Evolutionary conservation across 1,140 invertebrate genomes (phyloP).

Genomic region (Sminthurides bifidus): DNA sequence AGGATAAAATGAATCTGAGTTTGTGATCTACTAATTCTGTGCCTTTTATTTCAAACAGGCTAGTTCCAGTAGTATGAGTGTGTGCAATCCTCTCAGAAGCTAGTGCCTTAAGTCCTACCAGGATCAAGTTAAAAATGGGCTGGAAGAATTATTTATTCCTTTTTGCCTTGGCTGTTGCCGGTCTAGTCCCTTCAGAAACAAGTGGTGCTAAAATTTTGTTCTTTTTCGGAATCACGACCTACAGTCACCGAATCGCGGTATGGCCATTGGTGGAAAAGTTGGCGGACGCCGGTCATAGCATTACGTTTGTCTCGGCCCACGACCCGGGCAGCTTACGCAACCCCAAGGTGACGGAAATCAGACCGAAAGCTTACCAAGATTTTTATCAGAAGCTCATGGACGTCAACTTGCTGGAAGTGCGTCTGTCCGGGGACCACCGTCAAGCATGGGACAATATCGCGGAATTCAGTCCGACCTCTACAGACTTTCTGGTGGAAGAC

Average conservation of each 20-base stretch:
- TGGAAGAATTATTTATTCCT: too few relatives aligned
- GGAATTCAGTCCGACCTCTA: background rate
- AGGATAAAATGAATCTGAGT: too few relatives aligned
- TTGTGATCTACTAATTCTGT: too few relatives aligned
- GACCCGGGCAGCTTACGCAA: background rate
- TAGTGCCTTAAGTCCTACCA: too few relatives aligned
- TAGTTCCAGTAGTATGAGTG: too few relatives aligned
- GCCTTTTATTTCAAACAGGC: too few relatives aligned
- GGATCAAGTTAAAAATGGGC: too few relatives aligned
- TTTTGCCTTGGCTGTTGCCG: too few relatives aligned
- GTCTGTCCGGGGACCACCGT: background rate
- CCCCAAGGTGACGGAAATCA: constrained; percentile 17
- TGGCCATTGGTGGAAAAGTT: constrained; percentile 21
- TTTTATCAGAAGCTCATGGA: background rate
- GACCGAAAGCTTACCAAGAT: background rate
- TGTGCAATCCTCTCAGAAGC: too few relatives aligned
- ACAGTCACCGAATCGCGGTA: constrained; percentile 23
- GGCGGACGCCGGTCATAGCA: constrained; percentile 22
- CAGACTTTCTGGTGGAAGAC: constrained; percentile 7
- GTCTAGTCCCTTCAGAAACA: too few relatives aligned
- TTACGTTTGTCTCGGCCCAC: constrained; percentile 18
- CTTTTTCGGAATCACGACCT: constrained; percentile 20
- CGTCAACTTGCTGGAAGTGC: background rate
- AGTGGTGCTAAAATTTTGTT: constrained; percentile 23
- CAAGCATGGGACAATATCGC: background rate